phyloP scores from a whole-genome alignment of 2,797 vertebrate species.

The Gadopsis marmoratus region DNA sequence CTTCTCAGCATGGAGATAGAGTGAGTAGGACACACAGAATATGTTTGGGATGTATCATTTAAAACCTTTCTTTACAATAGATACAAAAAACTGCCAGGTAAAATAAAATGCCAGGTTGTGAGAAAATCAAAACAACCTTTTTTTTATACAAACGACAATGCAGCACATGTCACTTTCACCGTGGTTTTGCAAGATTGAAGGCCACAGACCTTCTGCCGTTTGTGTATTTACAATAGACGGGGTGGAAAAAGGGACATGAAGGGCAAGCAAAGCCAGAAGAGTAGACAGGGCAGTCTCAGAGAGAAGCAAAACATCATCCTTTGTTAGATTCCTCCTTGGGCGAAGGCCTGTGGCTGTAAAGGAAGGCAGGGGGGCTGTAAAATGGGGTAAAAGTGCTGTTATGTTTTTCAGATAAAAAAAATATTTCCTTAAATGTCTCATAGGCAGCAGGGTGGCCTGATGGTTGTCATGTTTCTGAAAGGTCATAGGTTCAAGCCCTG shows the following conservation, averaged over 20 bases:
- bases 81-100: neutral
- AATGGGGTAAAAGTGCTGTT: neutral
- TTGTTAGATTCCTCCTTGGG: conserved; percentile 35
- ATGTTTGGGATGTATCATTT: neutral
- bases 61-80: neutral
- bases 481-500: neutral
- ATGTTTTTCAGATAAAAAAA: neutral
- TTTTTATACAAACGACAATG: neutral
- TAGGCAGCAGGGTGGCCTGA: neutral
- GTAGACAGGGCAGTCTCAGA: conserved; percentile 1
- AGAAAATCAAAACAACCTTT: neutral
- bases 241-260: neutral
- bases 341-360: neutral
- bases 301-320: neutral
- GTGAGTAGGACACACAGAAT: conserved; percentile 83
- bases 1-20: conserved; percentile 98
- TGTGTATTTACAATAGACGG: neutral
- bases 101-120: neutral
- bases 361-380: neutral
- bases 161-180: conserved; percentile 1
- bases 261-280: neutral
- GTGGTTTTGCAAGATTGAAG: conserved; percentile 4
- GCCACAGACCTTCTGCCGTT: conserved; percentile 9
- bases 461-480: neutral
- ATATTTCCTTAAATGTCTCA: neutral